phyloP scores from a whole-genome alignment of 2,797 vertebrate genomes.

The Pangasius krempfi region DNA sequence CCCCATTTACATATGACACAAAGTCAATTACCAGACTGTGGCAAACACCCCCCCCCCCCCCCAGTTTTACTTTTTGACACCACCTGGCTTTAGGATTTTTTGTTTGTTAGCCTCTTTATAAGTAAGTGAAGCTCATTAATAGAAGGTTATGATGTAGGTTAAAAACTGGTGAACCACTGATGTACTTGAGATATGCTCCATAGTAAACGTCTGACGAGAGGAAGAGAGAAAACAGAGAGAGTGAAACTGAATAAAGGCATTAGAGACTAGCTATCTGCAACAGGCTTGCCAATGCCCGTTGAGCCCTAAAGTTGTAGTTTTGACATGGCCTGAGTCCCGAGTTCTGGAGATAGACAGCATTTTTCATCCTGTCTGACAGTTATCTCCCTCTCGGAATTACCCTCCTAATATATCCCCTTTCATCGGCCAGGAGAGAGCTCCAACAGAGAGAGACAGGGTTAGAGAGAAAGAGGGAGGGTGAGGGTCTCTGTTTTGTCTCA shows the following conservation, averaged over 20 bases:
- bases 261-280: conserved; percentile 41
- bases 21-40: conserved; percentile 13
- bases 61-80: neutral
- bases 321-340: conserved; percentile 69
- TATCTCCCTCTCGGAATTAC: conserved; percentile 72
- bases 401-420: conserved; percentile 74
- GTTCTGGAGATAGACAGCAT: conserved; percentile 67
- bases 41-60: neutral
- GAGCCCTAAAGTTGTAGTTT: conserved; percentile 76
- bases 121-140: neutral
- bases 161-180: neutral
- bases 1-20: conserved; percentile 57
- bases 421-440: conserved; percentile 70
- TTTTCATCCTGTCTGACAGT: conserved; percentile 76
- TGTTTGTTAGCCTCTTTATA: too few species aligned
- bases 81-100: neutral
- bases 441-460: conserved; percentile 64
- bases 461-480: conserved; percentile 53
- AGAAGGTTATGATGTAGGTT: neutral
- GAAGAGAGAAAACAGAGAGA: conserved; percentile 49
- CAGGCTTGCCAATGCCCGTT: conserved; percentile 69
- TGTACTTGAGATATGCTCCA: conserved; percentile 4
- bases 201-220: conserved; percentile 62
- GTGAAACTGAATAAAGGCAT: conserved; percentile 40
- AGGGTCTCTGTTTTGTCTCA: conserved; percentile 79